phyloP scores from a whole-genome alignment of 2,797 vertebrate genomes.

The Falco columbarius region DNA sequence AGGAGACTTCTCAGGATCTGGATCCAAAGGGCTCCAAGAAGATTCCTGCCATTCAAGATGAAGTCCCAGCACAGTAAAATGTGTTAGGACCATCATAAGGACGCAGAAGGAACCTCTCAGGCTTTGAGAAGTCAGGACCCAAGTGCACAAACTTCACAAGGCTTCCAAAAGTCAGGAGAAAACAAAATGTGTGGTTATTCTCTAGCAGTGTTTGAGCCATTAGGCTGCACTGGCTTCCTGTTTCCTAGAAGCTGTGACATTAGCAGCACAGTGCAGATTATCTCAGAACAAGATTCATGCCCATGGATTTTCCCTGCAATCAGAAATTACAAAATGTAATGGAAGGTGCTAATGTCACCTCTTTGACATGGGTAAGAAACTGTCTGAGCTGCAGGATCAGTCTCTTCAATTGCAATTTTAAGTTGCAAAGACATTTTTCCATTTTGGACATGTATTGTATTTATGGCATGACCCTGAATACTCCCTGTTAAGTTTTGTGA shows the following conservation, averaged over 20 bases:
- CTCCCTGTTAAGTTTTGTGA: not conserved
- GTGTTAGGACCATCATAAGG: not conserved
- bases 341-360: not conserved
- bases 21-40: not conserved
- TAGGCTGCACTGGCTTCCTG: not conserved
- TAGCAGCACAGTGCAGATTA: not conserved
- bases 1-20: not conserved
- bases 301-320: not conserved
- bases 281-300: not conserved
- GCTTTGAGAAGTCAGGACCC: not conserved
- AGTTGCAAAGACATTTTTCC: not conserved
- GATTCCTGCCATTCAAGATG: not conserved
- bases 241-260: not conserved
- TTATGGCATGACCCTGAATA: not conserved
- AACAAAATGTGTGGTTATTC: not conserved
- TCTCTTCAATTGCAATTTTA: not conserved
- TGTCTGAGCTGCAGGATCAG: not conserved
- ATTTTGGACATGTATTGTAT: not conserved
- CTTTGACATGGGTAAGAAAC: not conserved
- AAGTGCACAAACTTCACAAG: not conserved
- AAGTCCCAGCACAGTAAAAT: not conserved
- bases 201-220: not conserved
- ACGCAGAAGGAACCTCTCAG: not conserved
- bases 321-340: not conserved
- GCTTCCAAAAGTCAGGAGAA: not conserved